Evolutionary conservation across 35 echinoderm and acorn worm species (phyloP).

Genomic region (Amphiura filiformis): DNA sequence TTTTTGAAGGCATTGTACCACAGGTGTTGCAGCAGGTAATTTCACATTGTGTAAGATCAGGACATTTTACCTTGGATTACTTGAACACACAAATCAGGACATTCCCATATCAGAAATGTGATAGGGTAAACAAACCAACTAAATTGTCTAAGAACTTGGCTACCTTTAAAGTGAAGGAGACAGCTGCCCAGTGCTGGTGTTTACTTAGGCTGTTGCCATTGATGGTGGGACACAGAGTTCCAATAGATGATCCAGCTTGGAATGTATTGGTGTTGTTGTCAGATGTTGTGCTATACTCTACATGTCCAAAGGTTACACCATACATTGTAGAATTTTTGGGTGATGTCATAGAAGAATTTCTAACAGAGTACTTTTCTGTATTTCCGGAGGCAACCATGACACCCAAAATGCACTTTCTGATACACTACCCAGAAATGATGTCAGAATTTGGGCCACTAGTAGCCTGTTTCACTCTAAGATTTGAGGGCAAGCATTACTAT

Average conservation of each 20-base stretch:
- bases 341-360: slow-evolving; percentile 39
- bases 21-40: slow-evolving; percentile 26
- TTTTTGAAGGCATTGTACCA: slow-evolving; percentile 55
- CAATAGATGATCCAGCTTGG: slow-evolving; percentile 18
- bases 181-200: slow-evolving; percentile 49
- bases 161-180: slow-evolving; percentile 55
- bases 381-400: slow-evolving; percentile 32
- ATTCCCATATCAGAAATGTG: slow-evolving; percentile 32
- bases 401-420: slow-evolving; percentile 48
- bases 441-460: slow-evolving; percentile 58
- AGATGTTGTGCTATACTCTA: slow-evolving; percentile 46
- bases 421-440: slow-evolving; percentile 33
- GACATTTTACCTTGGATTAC: slow-evolving; percentile 41
- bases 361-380: background rate
- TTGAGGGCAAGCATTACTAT: slow-evolving; percentile 42
- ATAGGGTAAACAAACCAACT: slow-evolving; percentile 42
- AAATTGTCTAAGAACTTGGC: background rate
- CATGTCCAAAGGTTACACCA: slow-evolving; percentile 25
- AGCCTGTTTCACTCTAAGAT: slow-evolving; percentile 47
- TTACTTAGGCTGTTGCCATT: slow-evolving; percentile 40
- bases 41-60: slow-evolving; percentile 28
- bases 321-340: slow-evolving; percentile 14
- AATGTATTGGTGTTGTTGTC: slow-evolving; percentile 12
- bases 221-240: slow-evolving; percentile 40
- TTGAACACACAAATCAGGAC: slow-evolving; percentile 21